Base-by-base conservation (phyloP, 1,140 invertebrate genomes). In the Vanessa tameamea region DNA sequence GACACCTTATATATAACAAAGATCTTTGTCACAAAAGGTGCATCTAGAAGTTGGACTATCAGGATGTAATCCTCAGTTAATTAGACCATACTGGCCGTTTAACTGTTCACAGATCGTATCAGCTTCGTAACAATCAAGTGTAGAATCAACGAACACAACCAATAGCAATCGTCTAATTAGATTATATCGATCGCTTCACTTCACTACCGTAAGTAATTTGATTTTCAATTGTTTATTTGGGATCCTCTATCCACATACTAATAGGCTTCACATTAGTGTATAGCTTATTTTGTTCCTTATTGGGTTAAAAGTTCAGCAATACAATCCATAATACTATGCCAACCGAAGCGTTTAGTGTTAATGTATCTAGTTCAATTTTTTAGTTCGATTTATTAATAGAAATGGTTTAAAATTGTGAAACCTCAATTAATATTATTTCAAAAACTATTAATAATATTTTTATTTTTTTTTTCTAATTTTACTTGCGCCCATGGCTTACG, bases 101-200 rank as follows among this genome's bases (percentile, higher is more conserved):
- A 20, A 20, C 16, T 57, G 23, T 57, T 57, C 53, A 53, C 51
- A 57, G 53, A 57, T 57, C n/a, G 12, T 67, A 67, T 67, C 50
- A 26, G n/a, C n/a, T 67, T 67, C 50, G 65, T 67, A 67, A 55
- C 37, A 23, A 57, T 67, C 50, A 16, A 20, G 48, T 51, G 65
- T 55, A 67, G 3, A 55, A 53, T 67, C 50, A 67, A 67, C 47
- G 31, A 23, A 55, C 15, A 53, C 65, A 57, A 23, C 16, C 47
- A 43, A 53, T 53, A 48, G 50, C 48, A 67, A 43, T 43, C 65
- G 14, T 55, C 65, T 67, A 67, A 67, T 67, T 67, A 67, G 65
- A 47, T 67, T 66, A 66, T 66, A 66, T 66, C 51, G 64, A 48
- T 66, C 50, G 64, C 47, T 31, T 51, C 47, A 66, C 26, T 51